Evolutionary conservation across 2,888 invertebrate genomes (phyloP).

Genomic region (Tachina fera): DNA sequence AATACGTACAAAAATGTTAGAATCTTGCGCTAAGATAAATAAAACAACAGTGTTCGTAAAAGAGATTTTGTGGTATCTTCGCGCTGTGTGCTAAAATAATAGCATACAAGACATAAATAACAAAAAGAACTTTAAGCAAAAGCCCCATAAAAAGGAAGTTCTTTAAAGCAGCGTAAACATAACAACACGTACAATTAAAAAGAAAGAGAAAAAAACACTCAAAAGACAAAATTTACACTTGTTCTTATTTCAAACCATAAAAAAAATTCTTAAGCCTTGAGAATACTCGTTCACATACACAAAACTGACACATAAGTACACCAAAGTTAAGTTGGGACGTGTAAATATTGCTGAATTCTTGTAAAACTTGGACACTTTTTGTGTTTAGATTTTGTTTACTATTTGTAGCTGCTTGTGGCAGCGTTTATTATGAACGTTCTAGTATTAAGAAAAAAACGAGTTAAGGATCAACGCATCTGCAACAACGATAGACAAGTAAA

Average conservation of each 20-base stretch:
- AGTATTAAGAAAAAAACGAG: constrained; percentile 35
- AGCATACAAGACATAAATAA: constrained; percentile 59
- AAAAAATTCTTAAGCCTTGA: background rate
- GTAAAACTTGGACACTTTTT: constrained; percentile 20
- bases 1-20: constrained; percentile 72
- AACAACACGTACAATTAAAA: constrained; percentile 58
- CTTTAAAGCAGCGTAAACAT: constrained; percentile 54
- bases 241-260: constrained; percentile 46
- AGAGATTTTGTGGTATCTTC: constrained; percentile 20
- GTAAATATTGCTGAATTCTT: constrained; percentile 44
- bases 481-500: constrained; percentile 53
- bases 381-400: background rate
- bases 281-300: background rate
- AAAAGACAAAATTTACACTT: constrained; percentile 61
- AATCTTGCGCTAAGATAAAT: constrained; percentile 73
- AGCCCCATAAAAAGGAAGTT: constrained; percentile 59
- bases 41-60: constrained; percentile 5
- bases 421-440: constrained; percentile 55
- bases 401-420: constrained; percentile 10
- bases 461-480: constrained; percentile 66
- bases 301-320: constrained; percentile 9
- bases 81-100: constrained; percentile 5
- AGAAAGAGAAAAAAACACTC: background rate
- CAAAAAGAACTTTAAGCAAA: constrained; percentile 32
- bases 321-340: constrained; percentile 44